Evolutionary conservation across 1,140 invertebrate genomes (phyloP), one percentile per base, ranked within the genome.

Genomic region (Antheraea mylitta): DNA sequence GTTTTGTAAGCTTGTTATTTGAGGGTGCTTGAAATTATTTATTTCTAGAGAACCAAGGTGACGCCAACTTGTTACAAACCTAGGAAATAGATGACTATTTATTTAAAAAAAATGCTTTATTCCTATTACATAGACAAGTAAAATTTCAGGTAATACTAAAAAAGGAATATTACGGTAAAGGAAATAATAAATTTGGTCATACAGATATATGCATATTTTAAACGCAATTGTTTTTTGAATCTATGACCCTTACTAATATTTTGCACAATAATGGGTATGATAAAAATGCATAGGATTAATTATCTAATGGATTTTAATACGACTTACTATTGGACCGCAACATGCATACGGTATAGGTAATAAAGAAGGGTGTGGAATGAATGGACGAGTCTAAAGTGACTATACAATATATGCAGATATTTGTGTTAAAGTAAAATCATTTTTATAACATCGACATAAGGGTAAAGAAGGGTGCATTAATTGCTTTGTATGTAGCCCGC

Each of bases 261-360:
- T 42, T 42, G 11, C 38, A 18, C 78, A 80, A 87, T 79, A 87
- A 87, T 79, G 75, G 66, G 70, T 71, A 68, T 75, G 73, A 78
- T 81, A 83, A 89, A 81, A 85, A 88, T 81, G 78, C 74, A 70
- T 74, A 61, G 77, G 77, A 85, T 87, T 91, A 89, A 89, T 87
- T 85, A 78, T 81, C 76, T 91, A 89, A 89, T 89, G 87, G 87
- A 83, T 86, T 86, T 53, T 58, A 83, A 83, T 82, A 81, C 76
- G 71, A 79, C 77, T 79, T 74, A 87, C 83, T 82, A 83, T 85
- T 79, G 72, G 76, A 83, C 85, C 85, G 82, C 86, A 85, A 88
- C 82, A 86, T 85, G 86, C 86, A 85, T 85, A 83, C 80, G 78
- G 81, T 88, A 85, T 82, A 85, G 80, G 81, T 81, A 87, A 89